Percentiles rank a stretch among this genome's conserved stretches.
Conservation (phyloP, 2,888 invertebrate species). For the Andrena haemorrhoa region DNA sequence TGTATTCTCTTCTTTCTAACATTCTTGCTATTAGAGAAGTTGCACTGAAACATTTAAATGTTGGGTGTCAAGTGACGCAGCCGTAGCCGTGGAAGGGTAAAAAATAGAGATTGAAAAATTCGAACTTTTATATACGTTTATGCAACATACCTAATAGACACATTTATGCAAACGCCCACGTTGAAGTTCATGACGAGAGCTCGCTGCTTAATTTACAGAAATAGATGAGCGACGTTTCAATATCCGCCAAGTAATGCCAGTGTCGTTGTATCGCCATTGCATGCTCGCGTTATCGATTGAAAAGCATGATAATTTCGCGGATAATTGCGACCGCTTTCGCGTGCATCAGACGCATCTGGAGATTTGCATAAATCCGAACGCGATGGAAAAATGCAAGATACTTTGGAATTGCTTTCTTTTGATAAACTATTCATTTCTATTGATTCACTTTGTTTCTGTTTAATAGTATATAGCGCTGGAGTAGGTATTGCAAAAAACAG, state of each 20-base stretch:
- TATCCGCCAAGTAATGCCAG: not conserved
- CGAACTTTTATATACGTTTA: not conserved
- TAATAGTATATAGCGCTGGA: too few relatives aligned
- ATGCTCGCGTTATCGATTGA: conserved; percentile 28
- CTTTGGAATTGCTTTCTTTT: too few relatives aligned
- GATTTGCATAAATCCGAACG: not conserved
- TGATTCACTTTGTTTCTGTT: too few relatives aligned
- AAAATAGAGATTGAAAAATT: not conserved
- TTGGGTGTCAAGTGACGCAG: too few relatives aligned
- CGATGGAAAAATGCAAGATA: too few relatives aligned
- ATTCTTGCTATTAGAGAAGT: too few relatives aligned
- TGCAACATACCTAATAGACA: not conserved
- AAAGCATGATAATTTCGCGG: conserved; percentile 10
- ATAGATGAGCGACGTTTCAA: conserved; percentile 6
- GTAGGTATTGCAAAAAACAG: too few relatives aligned
- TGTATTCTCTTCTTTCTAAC: too few relatives aligned
- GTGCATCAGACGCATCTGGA: not conserved
- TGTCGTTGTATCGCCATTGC: conserved; percentile 1
- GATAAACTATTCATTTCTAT: too few relatives aligned
- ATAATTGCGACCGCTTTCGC: not conserved
- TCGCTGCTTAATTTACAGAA: conserved; percentile 5
- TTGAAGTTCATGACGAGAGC: too few relatives aligned
- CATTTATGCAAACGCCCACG: not conserved
- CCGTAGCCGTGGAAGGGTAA: not conserved
- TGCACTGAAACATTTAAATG: too few relatives aligned